Evolutionary conservation across 1,140 invertebrate genomes (phyloP).

Genomic region (Zophobas morio): DNA sequence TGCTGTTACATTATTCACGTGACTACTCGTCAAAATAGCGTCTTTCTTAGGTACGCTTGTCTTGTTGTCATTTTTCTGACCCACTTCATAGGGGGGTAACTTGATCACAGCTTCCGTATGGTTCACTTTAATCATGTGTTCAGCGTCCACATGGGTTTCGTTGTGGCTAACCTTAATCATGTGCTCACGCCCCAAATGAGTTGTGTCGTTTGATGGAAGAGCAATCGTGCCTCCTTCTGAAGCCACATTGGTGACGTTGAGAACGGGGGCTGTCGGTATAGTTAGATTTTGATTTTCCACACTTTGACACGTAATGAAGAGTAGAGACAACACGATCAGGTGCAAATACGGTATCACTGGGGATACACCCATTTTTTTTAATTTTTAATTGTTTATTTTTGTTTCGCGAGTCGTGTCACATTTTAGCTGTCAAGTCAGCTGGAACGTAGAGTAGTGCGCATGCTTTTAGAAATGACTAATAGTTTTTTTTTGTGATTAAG

Average conservation of each 20-base stretch:
- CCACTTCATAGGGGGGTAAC: neutral
- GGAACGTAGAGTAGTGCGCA: no score
- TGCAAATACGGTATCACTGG: slow-evolving; percentile 11
- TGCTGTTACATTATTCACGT: slow-evolving; percentile 11
- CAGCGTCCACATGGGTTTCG: slow-evolving; percentile 23
- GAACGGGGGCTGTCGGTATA: neutral
- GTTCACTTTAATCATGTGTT: slow-evolving; percentile 30
- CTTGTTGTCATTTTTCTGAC: slow-evolving; percentile 43
- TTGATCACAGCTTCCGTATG: neutral
- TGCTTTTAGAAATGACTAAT: no score
- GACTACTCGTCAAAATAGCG: slow-evolving; percentile 27
- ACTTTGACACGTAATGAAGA: neutral
- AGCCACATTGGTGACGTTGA: neutral
- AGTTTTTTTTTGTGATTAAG: no score
- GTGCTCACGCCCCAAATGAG: slow-evolving; percentile 35
- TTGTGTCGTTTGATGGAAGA: slow-evolving; percentile 16
- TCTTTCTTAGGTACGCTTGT: slow-evolving; percentile 53
- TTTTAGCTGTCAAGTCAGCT: neutral
- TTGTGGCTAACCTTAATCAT: neutral
- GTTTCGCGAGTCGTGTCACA: slow-evolving; percentile 1
- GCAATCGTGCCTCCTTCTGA: neutral
- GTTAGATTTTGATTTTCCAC: neutral
- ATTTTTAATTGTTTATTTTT: slow-evolving; percentile 21
- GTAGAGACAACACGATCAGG: neutral
- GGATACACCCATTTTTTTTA: slow-evolving; percentile 13